Conservation (phyloP, 2,888 invertebrate species). For the Melipona bicolor region DNA sequence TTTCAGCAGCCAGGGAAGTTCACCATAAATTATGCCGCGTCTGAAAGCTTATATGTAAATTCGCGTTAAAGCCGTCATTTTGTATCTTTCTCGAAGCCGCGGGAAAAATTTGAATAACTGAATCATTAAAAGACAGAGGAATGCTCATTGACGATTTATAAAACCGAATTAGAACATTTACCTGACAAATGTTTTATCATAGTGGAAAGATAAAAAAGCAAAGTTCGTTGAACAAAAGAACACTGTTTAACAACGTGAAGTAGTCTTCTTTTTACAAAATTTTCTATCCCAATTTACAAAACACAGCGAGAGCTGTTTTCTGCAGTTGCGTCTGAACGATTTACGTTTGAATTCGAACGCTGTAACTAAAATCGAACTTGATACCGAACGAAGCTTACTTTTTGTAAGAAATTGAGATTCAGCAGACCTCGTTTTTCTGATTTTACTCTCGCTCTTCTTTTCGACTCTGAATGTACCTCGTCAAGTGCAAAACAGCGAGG, state of each 20-base stretch:
- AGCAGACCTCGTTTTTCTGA: not conserved
- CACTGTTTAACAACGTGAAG: not conserved
- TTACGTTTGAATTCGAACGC: not conserved
- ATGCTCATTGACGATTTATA: not conserved
- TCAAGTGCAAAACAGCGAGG: not conserved
- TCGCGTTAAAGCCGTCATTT: constrained; percentile 23
- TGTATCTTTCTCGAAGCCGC: not conserved
- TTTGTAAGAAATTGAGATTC: not conserved
- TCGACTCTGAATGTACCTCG: constrained; percentile 5
- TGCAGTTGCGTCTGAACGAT: not conserved
- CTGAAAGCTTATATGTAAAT: constrained; percentile 22
- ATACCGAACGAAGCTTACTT: not conserved
- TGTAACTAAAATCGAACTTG: not conserved
- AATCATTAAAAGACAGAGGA: not conserved
- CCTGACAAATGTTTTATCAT: not conserved
- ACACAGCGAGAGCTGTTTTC: not conserved
- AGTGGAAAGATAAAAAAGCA: not conserved
- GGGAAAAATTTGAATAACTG: not conserved
- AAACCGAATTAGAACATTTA: not conserved
- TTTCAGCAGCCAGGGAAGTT: constrained; percentile 1
- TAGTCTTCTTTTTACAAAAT: not conserved
- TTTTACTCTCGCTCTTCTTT: not conserved
- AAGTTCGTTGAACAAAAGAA: not conserved
- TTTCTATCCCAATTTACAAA: not conserved
- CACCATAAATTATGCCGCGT: constrained; percentile 19